Base-by-base conservation (phyloP, 2,113 vertebrate genomes). In the Manacus vitellinus region DNA sequence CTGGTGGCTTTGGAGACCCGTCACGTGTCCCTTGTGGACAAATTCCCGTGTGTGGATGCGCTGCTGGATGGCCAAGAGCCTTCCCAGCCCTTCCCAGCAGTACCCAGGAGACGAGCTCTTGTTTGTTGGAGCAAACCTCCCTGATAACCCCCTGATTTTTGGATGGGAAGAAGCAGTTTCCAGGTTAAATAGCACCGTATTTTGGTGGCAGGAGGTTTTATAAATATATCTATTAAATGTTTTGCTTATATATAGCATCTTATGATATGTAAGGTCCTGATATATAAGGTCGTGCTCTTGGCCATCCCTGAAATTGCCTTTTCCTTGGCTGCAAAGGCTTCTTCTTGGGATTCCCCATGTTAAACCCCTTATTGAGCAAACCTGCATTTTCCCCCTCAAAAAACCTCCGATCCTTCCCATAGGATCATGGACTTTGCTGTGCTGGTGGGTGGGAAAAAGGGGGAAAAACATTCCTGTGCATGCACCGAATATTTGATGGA, bases 341-440 rank as follows among this genome's bases (percentile, higher is more conserved):
- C 88, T 81, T 2, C 58, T 54, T 55, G 51, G 62, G 41, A 37
- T 78, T 85, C 59, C 31, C 43, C 8, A 14, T 47, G 10, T 41
- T 35, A 27, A 28, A 47, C 55, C 47, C 19, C 2, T 75, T 28
- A 25, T 1, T 3, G 12, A 86, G 31, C n/a, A 77, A 85, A 85
- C 10, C 6, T 4, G 14, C 47, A 4, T 85, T 75, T 46, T 2
- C 6, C 4, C 16, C 9, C 0, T 0, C 0, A 4, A 28, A 61
- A 77, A 31, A 3, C 1, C 5, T 0, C 51, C 63, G 39, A 13
- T 55, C 41, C 21, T 20, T 83, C 67, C 6, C 49, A 74, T 2
- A 2, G 37, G 51, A 61, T 80, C 21, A 1, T 14, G 17, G 37
- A 8, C 23, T 56, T 68, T 84, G 25, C 41, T 1, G 0, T 68